phyloP scores from a whole-genome alignment of 2,797 vertebrate species.

The Poeciliopsis paucimaculata region DNA sequence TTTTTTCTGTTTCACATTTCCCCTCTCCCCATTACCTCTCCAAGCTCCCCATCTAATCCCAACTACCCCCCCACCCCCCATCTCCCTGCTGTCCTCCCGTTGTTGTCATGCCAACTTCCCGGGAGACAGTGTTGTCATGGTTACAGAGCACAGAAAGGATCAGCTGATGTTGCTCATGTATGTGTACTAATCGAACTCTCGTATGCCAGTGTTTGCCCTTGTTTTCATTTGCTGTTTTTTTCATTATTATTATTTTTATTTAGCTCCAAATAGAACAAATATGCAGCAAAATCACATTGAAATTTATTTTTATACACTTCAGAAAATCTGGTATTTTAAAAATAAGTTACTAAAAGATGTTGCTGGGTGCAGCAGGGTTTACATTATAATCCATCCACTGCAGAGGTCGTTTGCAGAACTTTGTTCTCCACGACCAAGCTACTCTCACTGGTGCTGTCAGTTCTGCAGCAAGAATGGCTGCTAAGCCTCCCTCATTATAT shows the following conservation, averaged over 20 bases:
- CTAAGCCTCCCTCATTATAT: slow-evolving; percentile 25
- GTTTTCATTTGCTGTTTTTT: slow-evolving; percentile 4
- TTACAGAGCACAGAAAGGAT: slow-evolving; percentile 82
- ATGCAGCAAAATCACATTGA: background rate
- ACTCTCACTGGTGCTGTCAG: background rate
- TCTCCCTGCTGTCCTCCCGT: slow-evolving; percentile 48
- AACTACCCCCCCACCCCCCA: slow-evolving; percentile 18
- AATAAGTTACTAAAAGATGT: slow-evolving; percentile 3
- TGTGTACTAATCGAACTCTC: slow-evolving; percentile 68
- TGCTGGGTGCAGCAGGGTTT: slow-evolving; percentile 11
- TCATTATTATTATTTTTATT: no score
- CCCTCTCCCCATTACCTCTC: background rate
- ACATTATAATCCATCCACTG: background rate
- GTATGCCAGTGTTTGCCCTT: slow-evolving; percentile 19
- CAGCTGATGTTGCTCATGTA: slow-evolving; percentile 85
- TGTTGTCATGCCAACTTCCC: slow-evolving; percentile 85
- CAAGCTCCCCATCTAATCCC: slow-evolving; percentile 37
- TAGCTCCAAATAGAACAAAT: background rate
- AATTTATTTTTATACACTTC: background rate
- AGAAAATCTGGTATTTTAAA: background rate
- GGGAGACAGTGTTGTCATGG: slow-evolving; percentile 91
- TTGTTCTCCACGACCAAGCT: slow-evolving; percentile 9
- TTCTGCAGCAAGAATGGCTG: slow-evolving; percentile 6
- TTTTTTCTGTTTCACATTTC: slow-evolving; percentile 32
- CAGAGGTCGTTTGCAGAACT: background rate